phyloP scores from a whole-genome alignment of 1,140 invertebrate species.

The Trigoniulus corallinus region DNA sequence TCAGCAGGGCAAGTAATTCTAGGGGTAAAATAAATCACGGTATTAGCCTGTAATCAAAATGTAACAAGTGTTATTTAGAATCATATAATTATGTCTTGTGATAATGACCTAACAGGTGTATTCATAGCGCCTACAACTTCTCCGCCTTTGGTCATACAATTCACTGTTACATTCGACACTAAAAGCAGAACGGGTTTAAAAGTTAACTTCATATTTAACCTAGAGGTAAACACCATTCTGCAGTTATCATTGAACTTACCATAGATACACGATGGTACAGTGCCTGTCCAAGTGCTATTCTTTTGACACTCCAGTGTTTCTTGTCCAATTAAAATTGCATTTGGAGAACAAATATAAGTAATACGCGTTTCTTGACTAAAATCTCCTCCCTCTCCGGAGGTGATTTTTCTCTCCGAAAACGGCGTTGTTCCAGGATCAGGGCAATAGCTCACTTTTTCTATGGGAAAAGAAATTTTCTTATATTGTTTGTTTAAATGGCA shows the following conservation, averaged over 20 bases:
- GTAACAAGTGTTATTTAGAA: too few relatives aligned
- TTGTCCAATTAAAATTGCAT: not conserved
- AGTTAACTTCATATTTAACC: not conserved
- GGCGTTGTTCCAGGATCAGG: not conserved
- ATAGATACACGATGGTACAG: not conserved
- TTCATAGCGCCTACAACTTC: not conserved
- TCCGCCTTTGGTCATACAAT: not conserved
- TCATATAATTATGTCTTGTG: too few relatives aligned
- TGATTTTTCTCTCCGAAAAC: not conserved
- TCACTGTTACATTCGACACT: not conserved
- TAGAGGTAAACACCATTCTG: not conserved
- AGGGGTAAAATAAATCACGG: too few relatives aligned
- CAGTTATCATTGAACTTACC: too few relatives aligned
- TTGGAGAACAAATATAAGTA: not conserved
- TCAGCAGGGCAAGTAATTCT: not conserved
- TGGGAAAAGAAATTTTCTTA: too few relatives aligned
- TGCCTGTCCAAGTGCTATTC: not conserved
- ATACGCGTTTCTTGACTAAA: not conserved
- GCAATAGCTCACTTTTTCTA: not conserved
- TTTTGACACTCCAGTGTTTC: not conserved
- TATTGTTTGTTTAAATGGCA: too few relatives aligned
- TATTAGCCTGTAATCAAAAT: too few relatives aligned
- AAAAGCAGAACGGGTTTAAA: not conserved
- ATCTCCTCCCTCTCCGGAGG: not conserved
- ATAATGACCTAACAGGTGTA: not conserved